Evolutionary conservation across 2,888 invertebrate species (phyloP).

Genomic region (Pristionchus exspectatus): DNA sequence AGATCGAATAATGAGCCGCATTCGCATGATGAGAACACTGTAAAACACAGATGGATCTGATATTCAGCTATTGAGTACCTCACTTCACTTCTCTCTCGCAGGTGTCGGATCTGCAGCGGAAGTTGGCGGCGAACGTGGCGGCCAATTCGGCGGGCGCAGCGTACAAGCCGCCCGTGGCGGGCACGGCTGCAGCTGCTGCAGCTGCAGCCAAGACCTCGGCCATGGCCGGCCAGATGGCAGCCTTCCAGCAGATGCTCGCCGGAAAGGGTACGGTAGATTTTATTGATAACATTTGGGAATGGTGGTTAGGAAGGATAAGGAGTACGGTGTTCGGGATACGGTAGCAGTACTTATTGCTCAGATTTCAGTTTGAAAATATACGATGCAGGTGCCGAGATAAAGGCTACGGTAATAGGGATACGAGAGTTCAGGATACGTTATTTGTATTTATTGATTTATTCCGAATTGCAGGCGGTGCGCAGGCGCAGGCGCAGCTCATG

Average conservation of each 20-base stretch:
- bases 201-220: conserved; percentile 22
- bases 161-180: conserved; percentile 73
- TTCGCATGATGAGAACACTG: neutral
- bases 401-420: neutral
- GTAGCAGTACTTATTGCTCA: too few species aligned
- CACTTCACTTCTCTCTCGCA: neutral
- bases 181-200: conserved; percentile 75
- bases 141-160: conserved; percentile 63
- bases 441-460: neutral
- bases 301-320: too few species aligned
- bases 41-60: neutral
- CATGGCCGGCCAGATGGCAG: conserved; percentile 67
- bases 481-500: conserved; percentile 14
- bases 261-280: neutral
- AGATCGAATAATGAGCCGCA: neutral
- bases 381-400: too few species aligned
- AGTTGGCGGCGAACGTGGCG: conserved; percentile 58
- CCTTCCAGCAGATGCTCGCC: neutral
- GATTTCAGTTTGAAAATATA: too few species aligned
- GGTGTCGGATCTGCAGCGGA: conserved; percentile 62
- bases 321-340: too few species aligned
- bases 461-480: neutral
- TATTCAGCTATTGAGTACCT: neutral
- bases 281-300: neutral
- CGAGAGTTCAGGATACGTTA: too few species aligned